Conservation (phyloP, 2,113 vertebrate species). For the Struthio camelus region DNA sequence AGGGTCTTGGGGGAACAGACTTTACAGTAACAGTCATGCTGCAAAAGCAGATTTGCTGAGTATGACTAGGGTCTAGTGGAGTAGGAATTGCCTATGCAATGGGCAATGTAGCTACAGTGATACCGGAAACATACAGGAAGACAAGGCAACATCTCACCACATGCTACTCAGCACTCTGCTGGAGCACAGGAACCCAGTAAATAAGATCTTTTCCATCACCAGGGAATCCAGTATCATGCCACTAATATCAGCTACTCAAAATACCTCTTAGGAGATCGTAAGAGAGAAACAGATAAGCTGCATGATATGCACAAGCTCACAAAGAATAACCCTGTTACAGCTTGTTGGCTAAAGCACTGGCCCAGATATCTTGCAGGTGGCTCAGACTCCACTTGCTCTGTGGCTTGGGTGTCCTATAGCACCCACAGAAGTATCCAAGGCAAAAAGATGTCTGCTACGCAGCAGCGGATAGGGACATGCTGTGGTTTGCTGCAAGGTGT, state of each 20-base stretch:
- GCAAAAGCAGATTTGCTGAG: not conserved
- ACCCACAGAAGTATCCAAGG: too few species aligned
- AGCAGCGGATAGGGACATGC: too few species aligned
- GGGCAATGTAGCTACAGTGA: accelerated
- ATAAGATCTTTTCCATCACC: not conserved
- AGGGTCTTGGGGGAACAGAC: not conserved
- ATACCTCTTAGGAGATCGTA: not conserved
- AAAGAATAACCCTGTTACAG: not conserved
- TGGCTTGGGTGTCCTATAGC: too few species aligned
- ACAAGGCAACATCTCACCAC: not conserved
- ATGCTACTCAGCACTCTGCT: not conserved
- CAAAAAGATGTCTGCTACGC: too few species aligned
- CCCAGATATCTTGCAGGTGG: too few species aligned
- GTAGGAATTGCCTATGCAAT: not conserved
- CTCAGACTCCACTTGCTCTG: too few species aligned
- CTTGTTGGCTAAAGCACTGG: not conserved
- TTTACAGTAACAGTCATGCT: not conserved
- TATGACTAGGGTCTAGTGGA: too few species aligned
- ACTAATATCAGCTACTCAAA: not conserved
- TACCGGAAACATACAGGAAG: not conserved
- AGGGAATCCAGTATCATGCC: not conserved
- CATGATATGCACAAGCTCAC: not conserved
- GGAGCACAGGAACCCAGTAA: not conserved
- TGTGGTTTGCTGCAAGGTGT: too few species aligned
- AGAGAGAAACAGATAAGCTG: not conserved